phyloP scores from a whole-genome alignment of 2,888 invertebrate genomes.

The Leptinotarsa rubiginosa region DNA sequence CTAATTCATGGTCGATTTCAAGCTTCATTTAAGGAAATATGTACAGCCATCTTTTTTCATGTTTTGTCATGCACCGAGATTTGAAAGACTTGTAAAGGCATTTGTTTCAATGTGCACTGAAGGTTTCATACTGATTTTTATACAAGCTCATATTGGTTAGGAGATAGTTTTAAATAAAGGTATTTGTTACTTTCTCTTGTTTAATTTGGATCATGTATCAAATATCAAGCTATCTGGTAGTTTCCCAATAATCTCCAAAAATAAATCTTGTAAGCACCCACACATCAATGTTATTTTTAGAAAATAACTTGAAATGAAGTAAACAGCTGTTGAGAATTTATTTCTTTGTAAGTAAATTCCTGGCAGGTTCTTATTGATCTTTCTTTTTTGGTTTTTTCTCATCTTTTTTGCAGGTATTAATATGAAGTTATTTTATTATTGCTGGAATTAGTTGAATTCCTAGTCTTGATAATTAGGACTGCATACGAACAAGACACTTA shows the following conservation, averaged over 20 bases:
- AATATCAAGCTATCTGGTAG: background rate
- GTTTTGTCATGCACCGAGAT: background rate
- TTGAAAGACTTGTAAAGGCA: slow-evolving; percentile 5
- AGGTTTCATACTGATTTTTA: slow-evolving; percentile 22
- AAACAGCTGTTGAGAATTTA: slow-evolving; percentile 17
- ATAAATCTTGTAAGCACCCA: slow-evolving; percentile 26
- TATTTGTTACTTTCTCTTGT: slow-evolving; percentile 19
- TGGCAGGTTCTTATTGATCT: background rate
- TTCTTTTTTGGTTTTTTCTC: no score
- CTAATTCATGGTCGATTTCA: background rate
- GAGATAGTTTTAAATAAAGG: slow-evolving; percentile 9
- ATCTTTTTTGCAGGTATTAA: no score
- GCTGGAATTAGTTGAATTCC: no score
- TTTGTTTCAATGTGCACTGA: slow-evolving; percentile 15
- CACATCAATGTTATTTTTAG: slow-evolving; percentile 31
- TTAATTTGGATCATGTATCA: background rate
- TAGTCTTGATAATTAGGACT: no score
- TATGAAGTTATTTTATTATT: no score
- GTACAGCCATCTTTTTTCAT: slow-evolving; percentile 10
- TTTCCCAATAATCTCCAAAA: slow-evolving; percentile 24
- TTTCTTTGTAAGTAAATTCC: background rate
- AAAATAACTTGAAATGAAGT: slow-evolving; percentile 8
- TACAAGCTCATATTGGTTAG: slow-evolving; percentile 9
- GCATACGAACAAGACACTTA: no score
- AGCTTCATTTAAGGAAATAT: slow-evolving; percentile 1